Conservation (phyloP, 2,113 vertebrate genomes). For the Malurus elegans region DNA sequence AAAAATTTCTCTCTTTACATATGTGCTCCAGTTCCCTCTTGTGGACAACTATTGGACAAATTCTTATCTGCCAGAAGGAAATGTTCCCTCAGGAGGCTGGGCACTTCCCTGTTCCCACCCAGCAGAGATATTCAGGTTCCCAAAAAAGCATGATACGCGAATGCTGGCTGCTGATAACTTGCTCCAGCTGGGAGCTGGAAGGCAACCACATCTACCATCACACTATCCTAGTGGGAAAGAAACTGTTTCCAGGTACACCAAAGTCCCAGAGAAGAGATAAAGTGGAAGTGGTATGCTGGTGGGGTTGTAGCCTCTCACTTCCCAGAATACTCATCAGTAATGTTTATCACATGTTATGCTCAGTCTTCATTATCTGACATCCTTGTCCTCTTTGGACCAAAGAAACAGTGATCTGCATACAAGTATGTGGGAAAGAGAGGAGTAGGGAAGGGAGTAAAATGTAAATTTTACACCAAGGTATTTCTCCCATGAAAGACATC, state of each 20-base stretch:
- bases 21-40: background rate
- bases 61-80: background rate
- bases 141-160: background rate
- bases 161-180: background rate
- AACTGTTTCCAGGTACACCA: background rate
- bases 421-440: background rate
- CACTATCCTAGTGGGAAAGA: background rate
- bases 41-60: background rate
- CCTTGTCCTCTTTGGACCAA: background rate
- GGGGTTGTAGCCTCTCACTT: background rate
- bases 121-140: background rate
- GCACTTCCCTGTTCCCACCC: background rate
- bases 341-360: background rate
- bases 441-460: background rate
- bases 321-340: background rate
- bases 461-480: background rate
- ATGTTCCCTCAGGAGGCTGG: background rate
- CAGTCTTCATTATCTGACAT: accelerated
- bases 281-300: background rate
- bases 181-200: background rate
- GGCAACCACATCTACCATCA: background rate
- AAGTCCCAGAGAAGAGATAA: background rate
- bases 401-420: background rate
- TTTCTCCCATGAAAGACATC: background rate
- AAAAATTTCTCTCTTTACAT: background rate